phyloP scores from a whole-genome alignment of 2,113 vertebrate species.

The Notothenia coriiceps region DNA sequence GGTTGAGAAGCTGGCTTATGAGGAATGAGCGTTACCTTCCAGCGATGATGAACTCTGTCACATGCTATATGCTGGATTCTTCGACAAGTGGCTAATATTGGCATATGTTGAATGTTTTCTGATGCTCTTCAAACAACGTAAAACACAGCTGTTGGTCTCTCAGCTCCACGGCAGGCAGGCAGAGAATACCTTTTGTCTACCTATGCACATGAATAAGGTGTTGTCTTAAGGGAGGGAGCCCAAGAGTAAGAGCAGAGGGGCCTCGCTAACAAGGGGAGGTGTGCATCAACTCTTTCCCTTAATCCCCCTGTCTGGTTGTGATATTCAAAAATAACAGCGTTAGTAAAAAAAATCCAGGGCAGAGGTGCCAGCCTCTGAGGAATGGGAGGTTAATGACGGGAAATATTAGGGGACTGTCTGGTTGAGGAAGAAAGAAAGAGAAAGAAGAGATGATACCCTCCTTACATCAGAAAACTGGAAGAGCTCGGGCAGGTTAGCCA shows the following conservation, averaged over 20 bases:
- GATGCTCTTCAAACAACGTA: conserved; percentile 63
- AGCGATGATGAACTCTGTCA: conserved; percentile 73
- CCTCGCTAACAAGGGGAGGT: conserved; percentile 49
- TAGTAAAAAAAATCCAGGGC: conserved; percentile 80
- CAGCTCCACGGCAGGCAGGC: conserved; percentile 44
- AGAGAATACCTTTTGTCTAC: conserved; percentile 65
- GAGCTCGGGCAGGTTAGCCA: conserved; percentile 89
- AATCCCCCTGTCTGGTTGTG: conserved; percentile 73
- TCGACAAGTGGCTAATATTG: conserved; percentile 70
- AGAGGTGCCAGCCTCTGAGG: conserved; percentile 83
- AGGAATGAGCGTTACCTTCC: conserved; percentile 65
- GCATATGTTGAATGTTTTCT: conserved; percentile 68
- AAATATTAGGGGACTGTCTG: conserved; percentile 84
- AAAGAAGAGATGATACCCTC: conserved; percentile 75
- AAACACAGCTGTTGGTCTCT: conserved; percentile 68
- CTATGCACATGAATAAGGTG: conserved; percentile 69
- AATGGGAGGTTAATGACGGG: conserved; percentile 84
- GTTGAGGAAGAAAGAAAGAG: conserved; percentile 36
- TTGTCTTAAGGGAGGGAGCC: conserved; percentile 59
- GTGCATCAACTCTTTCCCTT: conserved; percentile 54
- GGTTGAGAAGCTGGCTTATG: conserved; percentile 55
- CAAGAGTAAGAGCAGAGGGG: conserved; percentile 16
- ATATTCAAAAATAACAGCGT: conserved; percentile 81
- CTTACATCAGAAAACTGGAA: conserved; percentile 82
- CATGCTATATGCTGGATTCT: conserved; percentile 44